Base-by-base conservation (phyloP, 2,113 vertebrate species). In the Cebidichthys violaceus region DNA sequence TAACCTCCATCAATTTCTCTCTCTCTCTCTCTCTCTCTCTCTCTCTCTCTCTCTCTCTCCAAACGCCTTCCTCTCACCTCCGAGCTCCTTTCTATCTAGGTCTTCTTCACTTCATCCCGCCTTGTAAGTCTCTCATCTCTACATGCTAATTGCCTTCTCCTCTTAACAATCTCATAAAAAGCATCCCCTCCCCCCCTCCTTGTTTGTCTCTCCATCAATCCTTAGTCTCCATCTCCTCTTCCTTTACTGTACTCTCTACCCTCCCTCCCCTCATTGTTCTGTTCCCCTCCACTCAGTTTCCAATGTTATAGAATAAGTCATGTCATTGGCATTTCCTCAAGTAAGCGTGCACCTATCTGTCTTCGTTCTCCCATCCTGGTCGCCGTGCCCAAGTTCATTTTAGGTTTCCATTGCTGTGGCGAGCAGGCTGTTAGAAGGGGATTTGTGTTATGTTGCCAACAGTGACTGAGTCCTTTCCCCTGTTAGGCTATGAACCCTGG, bases 371-470 rank as follows among this genome's bases (percentile, higher is more conserved):
- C 59, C 22, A 64, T 86, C 75, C 24, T 29, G 31, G 54, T 70
- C 18, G 33, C 57, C 68, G 43, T 77, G 66, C 54, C 50, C 50
- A 74, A 81, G 78, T 88, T 86, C 52, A 85, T 85, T 88, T 69
- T 41, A 70, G 81, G 69, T 82, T 83, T 80, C 60, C 3, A 27
- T 80, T 89, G 74, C 70, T 55, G 81, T 73, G 52, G 76, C 70
- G 50, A 73, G 67, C 37, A 41, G 60, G 78, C 33, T 83, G 71
- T 86, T 83, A 43, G 65, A 82, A 88, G 84, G 81, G 81, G 75
- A 88, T 88, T 84, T 76, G 72, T 74, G 70, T 82, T 66, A 70
- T 77, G 73, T 87, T 86, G 81, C 79, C 85, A 88, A 90, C 69
- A 70, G 18, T 89, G 85, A 89, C 86, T 77, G 90, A 89, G 83